Percentiles rank a stretch among this genome's conserved stretches.
Evolutionary conservation across 1,140 invertebrate genomes (phyloP).

Genomic region (Heliconius hermathena): DNA sequence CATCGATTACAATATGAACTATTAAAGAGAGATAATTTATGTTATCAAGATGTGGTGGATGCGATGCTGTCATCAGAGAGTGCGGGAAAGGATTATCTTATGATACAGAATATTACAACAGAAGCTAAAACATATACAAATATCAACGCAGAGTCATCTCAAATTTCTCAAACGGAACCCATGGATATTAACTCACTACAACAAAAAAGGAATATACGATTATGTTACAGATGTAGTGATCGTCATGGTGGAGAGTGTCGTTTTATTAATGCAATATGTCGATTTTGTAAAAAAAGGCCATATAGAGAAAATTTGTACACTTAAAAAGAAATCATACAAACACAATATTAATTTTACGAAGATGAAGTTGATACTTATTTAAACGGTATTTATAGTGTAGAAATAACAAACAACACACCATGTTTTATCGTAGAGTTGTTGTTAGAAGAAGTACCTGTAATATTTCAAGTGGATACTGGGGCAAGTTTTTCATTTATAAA

Average conservation of each 20-base stretch:
- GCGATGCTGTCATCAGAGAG: background rate
- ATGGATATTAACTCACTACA: too few relatives aligned
- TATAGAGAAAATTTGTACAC: constrained; percentile 43
- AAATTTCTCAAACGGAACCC: too few relatives aligned
- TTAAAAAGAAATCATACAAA: constrained; percentile 36
- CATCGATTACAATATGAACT: constrained; percentile 43
- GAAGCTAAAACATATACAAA: too few relatives aligned
- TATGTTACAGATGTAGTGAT: constrained; percentile 45
- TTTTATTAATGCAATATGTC: constrained; percentile 42
- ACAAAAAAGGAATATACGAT: background rate
- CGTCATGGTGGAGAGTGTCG: constrained; percentile 40
- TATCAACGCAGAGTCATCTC: too few relatives aligned
- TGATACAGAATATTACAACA: too few relatives aligned
- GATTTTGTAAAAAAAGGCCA: constrained; percentile 46
- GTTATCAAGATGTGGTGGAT: constrained; percentile 41
- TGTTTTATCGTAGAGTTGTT: constrained; percentile 27
- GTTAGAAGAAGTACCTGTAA: constrained; percentile 7
- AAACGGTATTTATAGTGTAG: constrained; percentile 40
- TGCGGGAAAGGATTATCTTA: too few relatives aligned
- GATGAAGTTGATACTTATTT: constrained; percentile 24
- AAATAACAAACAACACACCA: constrained; percentile 25
- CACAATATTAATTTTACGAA: constrained; percentile 30
- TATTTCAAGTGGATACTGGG: constrained; percentile 38
- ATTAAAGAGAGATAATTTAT: constrained; percentile 35
- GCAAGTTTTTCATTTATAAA: too few relatives aligned